Evolutionary conservation across 2,113 vertebrate genomes (phyloP).

Genomic region (Benitochromis conjunctus): DNA sequence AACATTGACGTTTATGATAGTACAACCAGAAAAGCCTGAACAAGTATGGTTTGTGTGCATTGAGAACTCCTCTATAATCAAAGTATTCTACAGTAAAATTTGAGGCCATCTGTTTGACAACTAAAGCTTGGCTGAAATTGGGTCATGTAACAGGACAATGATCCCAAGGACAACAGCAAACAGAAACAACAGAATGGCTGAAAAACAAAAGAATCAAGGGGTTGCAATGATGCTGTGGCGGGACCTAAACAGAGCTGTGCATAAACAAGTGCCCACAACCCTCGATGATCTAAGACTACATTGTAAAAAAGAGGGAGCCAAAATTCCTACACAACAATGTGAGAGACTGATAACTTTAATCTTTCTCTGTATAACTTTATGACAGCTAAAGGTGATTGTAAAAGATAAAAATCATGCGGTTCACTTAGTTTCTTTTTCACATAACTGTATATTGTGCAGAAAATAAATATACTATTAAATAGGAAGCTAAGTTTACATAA

Average conservation of each 20-base stretch:
- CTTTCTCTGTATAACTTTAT: too few species aligned
- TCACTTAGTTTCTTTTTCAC: neutral
- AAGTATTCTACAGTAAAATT: neutral
- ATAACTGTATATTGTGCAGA: neutral
- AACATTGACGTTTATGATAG: neutral
- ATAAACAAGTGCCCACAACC: neutral
- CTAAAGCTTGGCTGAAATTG: neutral
- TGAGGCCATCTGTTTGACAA: neutral
- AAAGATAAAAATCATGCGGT: neutral
- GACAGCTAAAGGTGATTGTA: neutral
- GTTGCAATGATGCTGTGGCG: neutral
- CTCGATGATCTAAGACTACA: neutral
- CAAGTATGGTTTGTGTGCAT: neutral
- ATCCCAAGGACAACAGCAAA: too few species aligned
- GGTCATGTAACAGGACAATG: neutral
- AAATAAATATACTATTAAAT: neutral
- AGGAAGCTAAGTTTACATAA: neutral
- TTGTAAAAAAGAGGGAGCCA: rapidly evolving
- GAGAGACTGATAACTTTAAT: neutral
- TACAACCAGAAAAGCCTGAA: neutral
- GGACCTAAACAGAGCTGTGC: neutral
- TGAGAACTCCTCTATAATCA: neutral
- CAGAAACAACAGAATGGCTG: too few species aligned
- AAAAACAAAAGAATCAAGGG: neutral
- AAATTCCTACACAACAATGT: neutral